Evolutionary conservation across 2,113 vertebrate species (phyloP).

Genomic region (Candoia aspera): DNA sequence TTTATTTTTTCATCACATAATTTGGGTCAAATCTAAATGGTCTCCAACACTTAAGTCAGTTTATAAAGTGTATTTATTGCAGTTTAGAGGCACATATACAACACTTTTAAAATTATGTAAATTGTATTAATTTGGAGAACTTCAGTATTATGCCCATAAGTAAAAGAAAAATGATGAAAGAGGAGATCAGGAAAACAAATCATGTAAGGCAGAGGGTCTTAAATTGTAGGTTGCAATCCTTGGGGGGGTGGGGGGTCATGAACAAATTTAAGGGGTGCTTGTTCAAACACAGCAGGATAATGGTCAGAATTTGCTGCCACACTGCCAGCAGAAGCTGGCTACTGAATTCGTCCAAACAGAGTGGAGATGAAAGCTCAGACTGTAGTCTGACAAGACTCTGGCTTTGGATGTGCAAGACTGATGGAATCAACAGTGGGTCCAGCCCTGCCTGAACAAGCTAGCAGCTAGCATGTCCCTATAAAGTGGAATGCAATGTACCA

Average conservation of each 20-base stretch:
- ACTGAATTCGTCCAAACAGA: no score
- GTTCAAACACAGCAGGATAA: background rate
- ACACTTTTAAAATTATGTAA: no score
- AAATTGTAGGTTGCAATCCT: no score
- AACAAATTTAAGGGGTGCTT: background rate
- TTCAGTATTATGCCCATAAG: background rate
- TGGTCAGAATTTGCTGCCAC: background rate
- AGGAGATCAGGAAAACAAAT: background rate
- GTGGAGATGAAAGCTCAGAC: no score
- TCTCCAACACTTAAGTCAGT: background rate
- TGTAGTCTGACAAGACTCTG: no score
- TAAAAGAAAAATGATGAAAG: background rate
- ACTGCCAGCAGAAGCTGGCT: background rate
- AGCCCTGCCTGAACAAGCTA: no score
- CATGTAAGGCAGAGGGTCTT: background rate
- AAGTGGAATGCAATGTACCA: no score
- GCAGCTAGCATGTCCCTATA: no score
- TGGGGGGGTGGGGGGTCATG: background rate
- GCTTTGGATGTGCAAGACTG: no score
- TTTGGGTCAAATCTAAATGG: background rate
- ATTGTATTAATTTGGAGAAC: background rate
- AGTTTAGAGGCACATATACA: background rate
- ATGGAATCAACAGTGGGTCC: no score
- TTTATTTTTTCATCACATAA: background rate
- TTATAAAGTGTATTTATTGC: background rate